Conservation (phyloP, 2,113 vertebrate species). For the Macroglossus sobrinus region DNA sequence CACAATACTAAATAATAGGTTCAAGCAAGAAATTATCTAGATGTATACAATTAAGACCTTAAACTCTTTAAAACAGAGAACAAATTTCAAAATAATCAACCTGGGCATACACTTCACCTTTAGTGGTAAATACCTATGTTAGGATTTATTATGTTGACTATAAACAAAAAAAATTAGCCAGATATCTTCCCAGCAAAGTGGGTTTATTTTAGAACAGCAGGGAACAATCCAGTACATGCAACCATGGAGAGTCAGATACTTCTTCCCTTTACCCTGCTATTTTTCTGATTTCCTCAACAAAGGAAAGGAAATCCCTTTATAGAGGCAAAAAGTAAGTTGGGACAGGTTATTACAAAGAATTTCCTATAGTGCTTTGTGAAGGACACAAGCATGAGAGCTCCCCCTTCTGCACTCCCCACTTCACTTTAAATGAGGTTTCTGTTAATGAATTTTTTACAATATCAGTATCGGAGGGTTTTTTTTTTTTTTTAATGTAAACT, state of each 20-base stretch:
- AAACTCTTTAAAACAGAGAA: conserved; percentile 11
- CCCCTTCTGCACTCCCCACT: background rate
- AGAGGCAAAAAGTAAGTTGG: background rate
- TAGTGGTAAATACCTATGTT: background rate
- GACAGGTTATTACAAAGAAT: background rate
- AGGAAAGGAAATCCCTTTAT: background rate
- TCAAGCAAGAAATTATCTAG: conserved; percentile 46
- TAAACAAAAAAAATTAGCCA: background rate
- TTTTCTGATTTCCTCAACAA: background rate
- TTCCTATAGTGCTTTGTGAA: background rate
- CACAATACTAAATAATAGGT: conserved; percentile 18
- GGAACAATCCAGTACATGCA: background rate
- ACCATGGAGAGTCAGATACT: background rate
- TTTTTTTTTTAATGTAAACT: background rate
- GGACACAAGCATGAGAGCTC: background rate
- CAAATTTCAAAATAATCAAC: conserved; percentile 33
- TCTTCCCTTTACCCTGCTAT: background rate
- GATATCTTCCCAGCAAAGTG: background rate
- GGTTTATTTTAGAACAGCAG: background rate
- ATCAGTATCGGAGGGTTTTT: background rate
- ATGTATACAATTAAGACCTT: background rate
- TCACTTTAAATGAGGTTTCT: background rate
- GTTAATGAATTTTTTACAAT: background rate
- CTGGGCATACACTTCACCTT: background rate
- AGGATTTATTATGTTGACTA: background rate